Evolutionary conservation across 2,797 vertebrate species (phyloP).

Genomic region (Oreochromis mossambicus): DNA sequence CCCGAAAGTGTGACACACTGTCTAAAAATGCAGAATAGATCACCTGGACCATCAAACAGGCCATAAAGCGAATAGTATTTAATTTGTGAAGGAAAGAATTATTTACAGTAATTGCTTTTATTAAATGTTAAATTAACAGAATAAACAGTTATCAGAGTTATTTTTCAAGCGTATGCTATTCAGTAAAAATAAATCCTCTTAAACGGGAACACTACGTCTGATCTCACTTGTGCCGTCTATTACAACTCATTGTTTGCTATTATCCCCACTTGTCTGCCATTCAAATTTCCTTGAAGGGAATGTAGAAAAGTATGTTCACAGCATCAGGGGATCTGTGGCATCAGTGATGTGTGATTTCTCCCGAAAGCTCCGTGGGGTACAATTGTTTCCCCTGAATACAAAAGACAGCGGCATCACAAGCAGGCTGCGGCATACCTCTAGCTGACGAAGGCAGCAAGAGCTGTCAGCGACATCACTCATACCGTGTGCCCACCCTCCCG

Average conservation of each 20-base stretch:
- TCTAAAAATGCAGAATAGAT: slow-evolving; percentile 10
- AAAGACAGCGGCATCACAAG: slow-evolving; percentile 72
- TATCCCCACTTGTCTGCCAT: slow-evolving; percentile 65
- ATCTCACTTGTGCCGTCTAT: slow-evolving; percentile 41
- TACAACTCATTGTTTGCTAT: slow-evolving; percentile 57
- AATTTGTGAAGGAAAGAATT: neutral
- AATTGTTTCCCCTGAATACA: slow-evolving; percentile 75
- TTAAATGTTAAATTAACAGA: slow-evolving; percentile 5
- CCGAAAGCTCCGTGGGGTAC: slow-evolving; percentile 65
- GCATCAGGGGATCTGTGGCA: slow-evolving; percentile 50
- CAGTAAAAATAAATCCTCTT: slow-evolving; percentile 33
- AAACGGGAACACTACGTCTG: slow-evolving; percentile 40
- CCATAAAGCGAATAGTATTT: neutral
- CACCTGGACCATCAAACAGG: slow-evolving; percentile 1
- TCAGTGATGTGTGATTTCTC: slow-evolving; percentile 66
- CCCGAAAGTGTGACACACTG: neutral
- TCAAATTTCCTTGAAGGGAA: slow-evolving; percentile 66
- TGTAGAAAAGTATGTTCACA: slow-evolving; percentile 44
- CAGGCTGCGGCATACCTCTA: slow-evolving; percentile 60
- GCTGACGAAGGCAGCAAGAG: slow-evolving; percentile 72
- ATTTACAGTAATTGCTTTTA: neutral
- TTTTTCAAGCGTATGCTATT: neutral
- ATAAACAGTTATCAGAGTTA: slow-evolving; percentile 8
- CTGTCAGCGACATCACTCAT: slow-evolving; percentile 79
- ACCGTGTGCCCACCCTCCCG: slow-evolving; percentile 51